A percentile compares a stretch with the other conserved stretches of the same genome.
Conservation (phyloP, 2,888 invertebrate genomes). For the Argyra leucocephala region DNA sequence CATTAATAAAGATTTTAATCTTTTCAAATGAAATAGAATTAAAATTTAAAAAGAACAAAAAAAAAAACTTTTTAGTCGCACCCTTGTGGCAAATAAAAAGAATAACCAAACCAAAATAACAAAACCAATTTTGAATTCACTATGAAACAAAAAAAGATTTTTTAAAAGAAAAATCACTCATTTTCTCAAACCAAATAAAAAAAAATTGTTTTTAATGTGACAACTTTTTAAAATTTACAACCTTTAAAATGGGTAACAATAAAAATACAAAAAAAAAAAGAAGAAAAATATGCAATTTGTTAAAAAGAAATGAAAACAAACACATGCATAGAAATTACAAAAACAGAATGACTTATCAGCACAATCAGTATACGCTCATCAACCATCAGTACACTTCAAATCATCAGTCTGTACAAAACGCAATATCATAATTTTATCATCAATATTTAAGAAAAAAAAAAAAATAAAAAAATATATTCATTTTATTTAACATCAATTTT, state of each 20-base stretch:
- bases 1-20: background rate
- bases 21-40: background rate
- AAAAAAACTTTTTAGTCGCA: background rate
- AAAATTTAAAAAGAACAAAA: background rate
- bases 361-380: too few relatives aligned
- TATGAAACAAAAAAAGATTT: too few relatives aligned
- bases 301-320: background rate
- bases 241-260: background rate
- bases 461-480: too few relatives aligned
- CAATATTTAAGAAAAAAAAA: too few relatives aligned
- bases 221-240: conserved; percentile 6
- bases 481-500: too few relatives aligned
- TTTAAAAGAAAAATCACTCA: too few relatives aligned
- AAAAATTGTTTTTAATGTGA: background rate
- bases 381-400: too few relatives aligned
- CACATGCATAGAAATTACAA: background rate
- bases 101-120: background rate
- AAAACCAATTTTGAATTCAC: background rate
- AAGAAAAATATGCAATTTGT: background rate
- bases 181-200: background rate
- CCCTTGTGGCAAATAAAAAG: conserved; percentile 6
- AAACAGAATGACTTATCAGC: background rate
- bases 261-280: too few relatives aligned
- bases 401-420: too few relatives aligned
- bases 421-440: too few relatives aligned